These are phyloP conservation scores for Sylvia borin DNA, from an alignment of 2,797 vertebrate species.

Conservation along the genomic window DNA sequence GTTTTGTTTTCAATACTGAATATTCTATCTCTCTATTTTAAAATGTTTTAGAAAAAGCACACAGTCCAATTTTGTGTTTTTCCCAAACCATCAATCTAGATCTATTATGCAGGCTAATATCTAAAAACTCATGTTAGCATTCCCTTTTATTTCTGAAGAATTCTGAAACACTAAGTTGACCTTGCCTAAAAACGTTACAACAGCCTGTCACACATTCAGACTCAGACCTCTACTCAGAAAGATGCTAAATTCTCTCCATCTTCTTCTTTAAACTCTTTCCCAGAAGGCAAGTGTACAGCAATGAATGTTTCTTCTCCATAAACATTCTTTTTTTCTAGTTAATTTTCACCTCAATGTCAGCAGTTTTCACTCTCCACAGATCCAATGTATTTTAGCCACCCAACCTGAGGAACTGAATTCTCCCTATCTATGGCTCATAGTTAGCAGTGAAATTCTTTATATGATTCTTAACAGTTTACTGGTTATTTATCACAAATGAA, in stretches of 20 bases:
- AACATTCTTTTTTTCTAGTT: background rate
- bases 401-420: background rate
- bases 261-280: background rate
- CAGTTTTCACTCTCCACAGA: background rate
- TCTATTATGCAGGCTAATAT: background rate
- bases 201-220: background rate
- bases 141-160: background rate
- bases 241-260: background rate
- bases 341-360: background rate
- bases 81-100: background rate
- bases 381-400: background rate
- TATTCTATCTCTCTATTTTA: background rate
- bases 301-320: background rate
- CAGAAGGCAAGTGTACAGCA: background rate
- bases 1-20: background rate
- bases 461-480: background rate
- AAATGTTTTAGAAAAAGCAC: background rate
- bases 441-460: background rate
- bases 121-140: fast-evolving
- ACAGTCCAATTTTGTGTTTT: background rate
- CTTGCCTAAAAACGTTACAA: background rate
- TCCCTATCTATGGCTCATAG: background rate
- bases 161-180: background rate
- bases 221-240: background rate
- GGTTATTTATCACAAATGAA: background rate